Evolutionary conservation across 2,888 invertebrate genomes (phyloP), one percentile per base, ranked within the genome.

Genomic region (Andrena bicolor): DNA sequence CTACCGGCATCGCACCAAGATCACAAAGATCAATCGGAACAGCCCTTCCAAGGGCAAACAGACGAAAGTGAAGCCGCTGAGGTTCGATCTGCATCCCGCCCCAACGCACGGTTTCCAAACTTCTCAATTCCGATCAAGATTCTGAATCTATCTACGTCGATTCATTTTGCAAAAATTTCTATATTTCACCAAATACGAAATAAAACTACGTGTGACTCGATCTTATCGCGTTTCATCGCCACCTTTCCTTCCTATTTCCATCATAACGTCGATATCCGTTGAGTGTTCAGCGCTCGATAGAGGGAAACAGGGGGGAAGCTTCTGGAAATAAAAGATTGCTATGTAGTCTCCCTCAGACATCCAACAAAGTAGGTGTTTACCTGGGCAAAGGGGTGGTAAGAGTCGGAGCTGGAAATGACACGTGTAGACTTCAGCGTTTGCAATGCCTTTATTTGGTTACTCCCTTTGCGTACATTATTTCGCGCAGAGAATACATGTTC

Each of bases 1-100:
- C 97, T 98, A 98, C 90, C 97, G 97, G 89, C 97, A 96, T 94
- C 95, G 97, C 88, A 96, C 96, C 88, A 95, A 95, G 79, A 95
- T 96, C 0, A 89, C 82, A 28, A 80, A 87, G 35, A 58, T 86
- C 16, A 70, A 82, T 23, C 76, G 70, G 10, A 69, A 41, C 10
- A 28, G 60, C 7, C 71, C 76, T 7, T 56, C 20, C 5, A 89
- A 89, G 35, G 28, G 60, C 0, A 84, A 88, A 60, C 0, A 61
- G 13, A 32, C 82, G 5, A 85, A 78, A 10, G 71, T 86, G 0
- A 90, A 92, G 41, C 89, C 92, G 13, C 83, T 91, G 13, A 90
- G 90, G 76, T 91, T 93, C 48, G 89, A 89, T 32, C 73, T 93
- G 6, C 91, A 93, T 63, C 92, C 93, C 0, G 92, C 92, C 0